Conservation (phyloP, 2,888 invertebrate species). For the Drosophila picticornis region DNA sequence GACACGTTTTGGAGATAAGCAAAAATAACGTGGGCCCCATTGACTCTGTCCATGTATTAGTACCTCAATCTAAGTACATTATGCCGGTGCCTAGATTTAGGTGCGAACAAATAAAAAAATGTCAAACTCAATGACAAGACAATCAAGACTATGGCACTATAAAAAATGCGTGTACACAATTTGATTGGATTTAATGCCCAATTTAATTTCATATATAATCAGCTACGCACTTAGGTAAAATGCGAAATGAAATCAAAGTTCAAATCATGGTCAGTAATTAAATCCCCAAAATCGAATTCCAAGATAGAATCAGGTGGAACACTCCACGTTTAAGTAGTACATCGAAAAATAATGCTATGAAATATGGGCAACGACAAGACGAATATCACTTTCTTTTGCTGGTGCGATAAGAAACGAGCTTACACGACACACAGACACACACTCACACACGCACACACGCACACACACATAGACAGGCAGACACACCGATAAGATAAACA, state of each 20-base stretch:
- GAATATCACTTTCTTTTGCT: constrained; percentile 64
- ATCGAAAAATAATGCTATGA: background rate
- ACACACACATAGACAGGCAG: constrained; percentile 4
- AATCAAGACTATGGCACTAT: constrained; percentile 24
- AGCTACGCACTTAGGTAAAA: constrained; percentile 29
- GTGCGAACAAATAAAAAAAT: constrained; percentile 15
- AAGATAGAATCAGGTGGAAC: background rate
- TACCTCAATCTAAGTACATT: background rate
- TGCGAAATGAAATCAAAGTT: constrained; percentile 38
- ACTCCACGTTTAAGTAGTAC: background rate
- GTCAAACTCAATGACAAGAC: constrained; percentile 37
- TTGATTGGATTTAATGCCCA: constrained; percentile 44
- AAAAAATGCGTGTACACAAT: constrained; percentile 58
- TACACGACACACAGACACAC: constrained; percentile 12
- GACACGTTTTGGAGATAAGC: constrained; percentile 38
- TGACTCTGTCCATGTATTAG: background rate
- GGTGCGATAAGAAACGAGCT: constrained; percentile 51
- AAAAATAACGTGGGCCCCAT: constrained; percentile 1
- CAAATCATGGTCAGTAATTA: background rate
- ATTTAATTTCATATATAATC: constrained; percentile 49
- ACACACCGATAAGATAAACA: constrained; percentile 33
- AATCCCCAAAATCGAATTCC: background rate
- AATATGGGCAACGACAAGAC: background rate
- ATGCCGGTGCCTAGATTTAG: constrained; percentile 18
- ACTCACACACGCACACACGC: constrained; percentile 15